A percentile compares a stretch with the other conserved stretches of the same genome.
Evolutionary conservation across 2,888 invertebrate species (phyloP).

Genomic region (Mystacides longicornis): DNA sequence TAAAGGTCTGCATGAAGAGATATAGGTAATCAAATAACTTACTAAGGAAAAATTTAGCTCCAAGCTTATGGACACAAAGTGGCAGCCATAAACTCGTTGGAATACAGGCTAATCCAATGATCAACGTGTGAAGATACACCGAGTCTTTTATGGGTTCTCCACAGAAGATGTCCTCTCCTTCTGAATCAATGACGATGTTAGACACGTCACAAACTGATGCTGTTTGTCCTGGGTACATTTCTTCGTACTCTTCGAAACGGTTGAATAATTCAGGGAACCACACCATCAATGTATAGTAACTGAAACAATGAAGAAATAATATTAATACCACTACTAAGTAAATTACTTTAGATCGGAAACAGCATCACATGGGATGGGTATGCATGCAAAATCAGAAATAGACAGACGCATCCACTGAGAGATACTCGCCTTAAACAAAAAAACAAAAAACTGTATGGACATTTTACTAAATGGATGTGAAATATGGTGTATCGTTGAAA

Average conservation of each 20-base stretch:
- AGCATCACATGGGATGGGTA: too few species aligned
- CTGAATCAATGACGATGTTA: conserved; percentile 54
- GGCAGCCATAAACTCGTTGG: conserved; percentile 75
- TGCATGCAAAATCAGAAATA: too few species aligned
- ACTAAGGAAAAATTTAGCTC: conserved; percentile 78
- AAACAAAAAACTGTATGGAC: too few species aligned
- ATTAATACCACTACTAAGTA: too few species aligned
- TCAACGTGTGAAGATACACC: conserved; percentile 69
- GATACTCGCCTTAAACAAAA: too few species aligned
- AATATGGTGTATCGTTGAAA: too few species aligned
- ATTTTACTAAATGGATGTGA: too few species aligned
- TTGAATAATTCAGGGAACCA: conserved; percentile 89
- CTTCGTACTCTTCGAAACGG: conserved; percentile 71
- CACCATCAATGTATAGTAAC: conserved; percentile 86
- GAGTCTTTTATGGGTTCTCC: conserved; percentile 55
- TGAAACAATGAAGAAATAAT: too few species aligned
- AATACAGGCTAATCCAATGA: conserved; percentile 72
- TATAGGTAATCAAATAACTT: too few species aligned
- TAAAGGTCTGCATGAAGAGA: too few species aligned
- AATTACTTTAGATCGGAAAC: too few species aligned
- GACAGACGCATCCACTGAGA: too few species aligned
- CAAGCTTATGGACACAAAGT: conserved; percentile 69
- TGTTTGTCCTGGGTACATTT: conserved; percentile 54
- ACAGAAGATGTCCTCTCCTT: conserved; percentile 49
- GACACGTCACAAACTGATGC: conserved; percentile 76